Percentiles rank a stretch among this genome's conserved stretches.
Evolutionary conservation across 2,113 vertebrate genomes (phyloP).

Genomic region (Prionailurus bengalensis): DNA sequence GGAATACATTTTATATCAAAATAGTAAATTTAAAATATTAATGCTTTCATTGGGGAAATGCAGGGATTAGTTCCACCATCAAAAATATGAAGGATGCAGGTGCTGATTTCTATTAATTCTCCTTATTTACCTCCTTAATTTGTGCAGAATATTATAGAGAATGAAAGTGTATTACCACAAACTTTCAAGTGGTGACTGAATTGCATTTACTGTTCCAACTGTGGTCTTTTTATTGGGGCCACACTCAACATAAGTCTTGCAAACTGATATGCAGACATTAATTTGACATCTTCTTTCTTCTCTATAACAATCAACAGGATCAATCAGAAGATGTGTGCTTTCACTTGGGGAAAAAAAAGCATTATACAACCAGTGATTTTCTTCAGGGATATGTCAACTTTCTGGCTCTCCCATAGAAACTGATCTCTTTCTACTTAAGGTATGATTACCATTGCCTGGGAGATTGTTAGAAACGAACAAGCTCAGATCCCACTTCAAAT

Average conservation of each 20-base stretch:
- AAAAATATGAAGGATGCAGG: neutral
- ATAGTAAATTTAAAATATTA: conserved; percentile 25
- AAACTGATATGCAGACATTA: conserved; percentile 2
- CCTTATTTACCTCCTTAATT: neutral
- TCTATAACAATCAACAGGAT: neutral
- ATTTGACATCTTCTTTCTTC: neutral
- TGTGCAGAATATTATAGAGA: conserved; percentile 6
- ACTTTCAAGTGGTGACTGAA: neutral
- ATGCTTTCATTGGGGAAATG: neutral
- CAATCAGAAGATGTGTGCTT: neutral
- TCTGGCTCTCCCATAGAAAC: neutral
- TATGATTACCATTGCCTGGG: neutral
- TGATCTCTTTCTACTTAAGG: neutral
- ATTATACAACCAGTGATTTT: neutral
- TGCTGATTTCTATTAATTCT: conserved; percentile 48
- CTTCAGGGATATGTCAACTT: neutral
- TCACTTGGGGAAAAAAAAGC: neutral
- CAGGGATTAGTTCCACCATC: neutral
- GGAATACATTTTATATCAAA: conserved; percentile 42
- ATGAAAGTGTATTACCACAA: neutral
- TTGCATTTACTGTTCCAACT: neutral
- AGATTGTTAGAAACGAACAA: neutral
- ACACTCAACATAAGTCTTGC: neutral
- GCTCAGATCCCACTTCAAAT: neutral
- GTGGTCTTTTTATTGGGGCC: neutral